Percentiles rank a stretch among this genome's conserved stretches.
Evolutionary conservation across 2,797 vertebrate genomes (phyloP).

Genomic region (Chloroceryle amazona): DNA sequence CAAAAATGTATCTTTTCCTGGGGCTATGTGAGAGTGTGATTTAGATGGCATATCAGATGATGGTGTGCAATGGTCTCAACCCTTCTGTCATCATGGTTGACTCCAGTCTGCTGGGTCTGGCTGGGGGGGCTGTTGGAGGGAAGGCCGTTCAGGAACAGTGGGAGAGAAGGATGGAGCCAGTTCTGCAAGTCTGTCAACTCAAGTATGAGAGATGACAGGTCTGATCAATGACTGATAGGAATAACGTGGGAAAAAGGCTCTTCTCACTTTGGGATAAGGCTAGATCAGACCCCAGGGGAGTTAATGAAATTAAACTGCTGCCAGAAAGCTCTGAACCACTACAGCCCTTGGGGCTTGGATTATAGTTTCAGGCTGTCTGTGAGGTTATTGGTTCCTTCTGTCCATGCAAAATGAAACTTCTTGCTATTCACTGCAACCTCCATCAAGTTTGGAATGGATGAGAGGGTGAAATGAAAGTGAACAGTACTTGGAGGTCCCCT

Average conservation of each 20-base stretch:
- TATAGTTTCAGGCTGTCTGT: background rate
- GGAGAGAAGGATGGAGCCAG: background rate
- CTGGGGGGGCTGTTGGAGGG: background rate
- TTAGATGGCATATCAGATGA: background rate
- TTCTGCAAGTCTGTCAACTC: background rate
- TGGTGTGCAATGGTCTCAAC: fast-evolving
- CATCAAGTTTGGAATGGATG: background rate
- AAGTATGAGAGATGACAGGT: fast-evolving
- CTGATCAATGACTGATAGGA: background rate
- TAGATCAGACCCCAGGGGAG: background rate
- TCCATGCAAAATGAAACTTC: background rate
- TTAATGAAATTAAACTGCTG: background rate
- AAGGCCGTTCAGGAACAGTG: fast-evolving
- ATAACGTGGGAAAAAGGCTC: background rate
- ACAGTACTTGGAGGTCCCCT: no score
- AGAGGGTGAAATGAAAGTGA: background rate
- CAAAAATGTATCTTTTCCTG: background rate
- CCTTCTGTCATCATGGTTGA: background rate
- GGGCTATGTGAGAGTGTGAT: background rate
- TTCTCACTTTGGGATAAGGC: background rate
- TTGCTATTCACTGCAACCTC: background rate
- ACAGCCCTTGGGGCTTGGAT: background rate
- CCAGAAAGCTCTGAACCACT: background rate
- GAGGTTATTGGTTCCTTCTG: background rate
- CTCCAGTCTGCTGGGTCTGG: background rate